Evolutionary conservation across 1,140 invertebrate species (phyloP).

Genomic region (Drosophila suzukii): DNA sequence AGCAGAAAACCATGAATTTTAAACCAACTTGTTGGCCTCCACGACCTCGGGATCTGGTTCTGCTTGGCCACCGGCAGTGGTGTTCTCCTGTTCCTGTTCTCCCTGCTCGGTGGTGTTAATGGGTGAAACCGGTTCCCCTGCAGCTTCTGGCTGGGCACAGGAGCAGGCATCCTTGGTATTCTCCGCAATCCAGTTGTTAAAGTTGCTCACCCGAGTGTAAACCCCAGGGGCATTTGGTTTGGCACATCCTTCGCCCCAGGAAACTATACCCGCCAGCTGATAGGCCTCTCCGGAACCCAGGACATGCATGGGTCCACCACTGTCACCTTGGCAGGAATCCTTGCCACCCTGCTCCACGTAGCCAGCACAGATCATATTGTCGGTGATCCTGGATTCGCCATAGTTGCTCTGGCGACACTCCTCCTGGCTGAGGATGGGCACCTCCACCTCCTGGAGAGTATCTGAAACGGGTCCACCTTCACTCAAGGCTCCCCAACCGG

Average conservation of each 20-base stretch:
- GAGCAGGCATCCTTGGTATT: constrained; percentile 89
- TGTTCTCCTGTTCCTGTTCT: constrained; percentile 7
- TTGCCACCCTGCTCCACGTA: constrained; percentile 89
- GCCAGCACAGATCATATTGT: constrained; percentile 95
- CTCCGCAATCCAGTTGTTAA: constrained; percentile 89
- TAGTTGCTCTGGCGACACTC: constrained; percentile 89
- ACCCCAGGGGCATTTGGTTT: constrained; percentile 92
- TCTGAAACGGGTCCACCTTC: constrained; percentile 86
- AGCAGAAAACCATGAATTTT: not conserved
- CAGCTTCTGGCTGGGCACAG: constrained; percentile 83
- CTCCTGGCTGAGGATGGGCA: constrained; percentile 90
- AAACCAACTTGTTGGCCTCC: constrained; percentile 48
- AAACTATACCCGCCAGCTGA: constrained; percentile 87
- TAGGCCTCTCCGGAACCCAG: constrained; percentile 70
- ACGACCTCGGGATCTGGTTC: constrained; percentile 25
- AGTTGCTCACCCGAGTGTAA: constrained; percentile 92
- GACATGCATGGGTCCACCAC: constrained; percentile 88
- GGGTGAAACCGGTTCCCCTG: not conserved
- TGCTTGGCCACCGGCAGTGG: constrained; percentile 4
- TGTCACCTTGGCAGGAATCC: constrained; percentile 91
- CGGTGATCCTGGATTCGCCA: constrained; percentile 89
- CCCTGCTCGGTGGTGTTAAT: constrained; percentile 32
- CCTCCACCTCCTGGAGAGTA: constrained; percentile 87
- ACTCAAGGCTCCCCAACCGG: constrained; percentile 89
- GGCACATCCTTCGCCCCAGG: constrained; percentile 93